phyloP scores from a whole-genome alignment of 2,113 vertebrate species.

The Myotis yumanensis region DNA sequence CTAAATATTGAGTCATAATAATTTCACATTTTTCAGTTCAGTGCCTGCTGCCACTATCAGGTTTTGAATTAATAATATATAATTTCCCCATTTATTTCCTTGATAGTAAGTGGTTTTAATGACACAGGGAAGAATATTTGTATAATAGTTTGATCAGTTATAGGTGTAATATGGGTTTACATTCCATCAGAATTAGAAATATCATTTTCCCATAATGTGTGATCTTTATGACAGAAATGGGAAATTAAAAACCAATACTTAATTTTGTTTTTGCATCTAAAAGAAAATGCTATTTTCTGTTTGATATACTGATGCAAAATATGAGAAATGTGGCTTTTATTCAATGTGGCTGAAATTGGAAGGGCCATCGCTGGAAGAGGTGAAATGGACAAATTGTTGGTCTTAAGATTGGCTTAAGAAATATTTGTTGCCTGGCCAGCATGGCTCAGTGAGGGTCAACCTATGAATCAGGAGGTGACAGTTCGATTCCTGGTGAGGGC shows the following conservation, averaged over 20 bases:
- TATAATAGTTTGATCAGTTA: neutral
- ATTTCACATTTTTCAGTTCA: neutral
- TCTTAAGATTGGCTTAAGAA: neutral
- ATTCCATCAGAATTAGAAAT: conserved; percentile 1
- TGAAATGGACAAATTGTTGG: neutral
- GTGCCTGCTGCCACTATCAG: neutral
- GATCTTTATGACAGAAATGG: neutral
- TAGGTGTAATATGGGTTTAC: neutral
- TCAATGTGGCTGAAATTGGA: neutral
- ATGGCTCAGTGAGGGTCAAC: no score
- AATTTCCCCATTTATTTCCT: neutral
- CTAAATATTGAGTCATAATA: neutral
- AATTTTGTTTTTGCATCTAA: neutral
- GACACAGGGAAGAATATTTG: neutral
- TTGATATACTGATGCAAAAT: neutral
- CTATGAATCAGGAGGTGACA: no score
- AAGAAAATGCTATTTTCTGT: neutral
- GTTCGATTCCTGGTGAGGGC: no score
- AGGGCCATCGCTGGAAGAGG: neutral
- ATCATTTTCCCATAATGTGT: neutral
- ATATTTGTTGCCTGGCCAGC: no score
- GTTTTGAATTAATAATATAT: neutral
- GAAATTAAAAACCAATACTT: neutral
- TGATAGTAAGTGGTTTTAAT: neutral
- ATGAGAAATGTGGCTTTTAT: neutral